Conservation (phyloP, 2,888 invertebrate species). For the Andricus curvator region DNA sequence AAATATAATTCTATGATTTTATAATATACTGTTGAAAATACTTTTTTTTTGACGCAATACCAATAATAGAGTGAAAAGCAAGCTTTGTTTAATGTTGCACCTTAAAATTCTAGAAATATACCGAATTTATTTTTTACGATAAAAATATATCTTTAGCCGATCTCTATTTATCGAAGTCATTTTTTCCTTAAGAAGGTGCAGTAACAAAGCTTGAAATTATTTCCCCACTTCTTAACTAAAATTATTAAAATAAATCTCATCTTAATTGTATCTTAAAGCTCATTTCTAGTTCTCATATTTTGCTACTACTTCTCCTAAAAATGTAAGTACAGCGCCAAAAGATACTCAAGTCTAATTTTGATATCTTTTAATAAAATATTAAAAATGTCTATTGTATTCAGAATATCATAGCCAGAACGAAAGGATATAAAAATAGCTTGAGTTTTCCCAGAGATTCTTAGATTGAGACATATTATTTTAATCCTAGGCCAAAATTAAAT, state of each 20-base stretch:
- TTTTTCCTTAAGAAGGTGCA: neutral
- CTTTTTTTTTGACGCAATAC: neutral
- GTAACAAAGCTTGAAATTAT: neutral
- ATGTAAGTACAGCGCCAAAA: constrained; percentile 26
- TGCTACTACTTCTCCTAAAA: neutral
- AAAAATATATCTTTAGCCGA: neutral
- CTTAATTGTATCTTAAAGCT: neutral
- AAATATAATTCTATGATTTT: neutral
- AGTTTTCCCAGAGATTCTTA: neutral
- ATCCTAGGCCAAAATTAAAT: neutral
- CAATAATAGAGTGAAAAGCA: neutral
- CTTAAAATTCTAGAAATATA: neutral
- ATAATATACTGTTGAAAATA: constrained; percentile 14
- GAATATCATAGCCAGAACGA: neutral
- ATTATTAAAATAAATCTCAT: neutral
- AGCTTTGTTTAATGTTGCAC: neutral
- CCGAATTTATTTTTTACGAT: neutral
- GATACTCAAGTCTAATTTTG: constrained; percentile 23
- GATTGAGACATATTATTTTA: neutral
- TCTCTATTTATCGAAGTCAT: neutral
- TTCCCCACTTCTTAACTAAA: neutral
- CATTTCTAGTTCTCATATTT: neutral
- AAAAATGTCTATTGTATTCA: constrained; percentile 12
- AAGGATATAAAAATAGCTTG: constrained; percentile 29
- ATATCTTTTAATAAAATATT: constrained; percentile 3